A percentile compares a stretch with the other conserved stretches of the same genome.
These are phyloP conservation scores for Drosophila nigrodunni DNA, from an alignment of 1,140 invertebrate genomes.

Conservation along the genomic window DNA sequence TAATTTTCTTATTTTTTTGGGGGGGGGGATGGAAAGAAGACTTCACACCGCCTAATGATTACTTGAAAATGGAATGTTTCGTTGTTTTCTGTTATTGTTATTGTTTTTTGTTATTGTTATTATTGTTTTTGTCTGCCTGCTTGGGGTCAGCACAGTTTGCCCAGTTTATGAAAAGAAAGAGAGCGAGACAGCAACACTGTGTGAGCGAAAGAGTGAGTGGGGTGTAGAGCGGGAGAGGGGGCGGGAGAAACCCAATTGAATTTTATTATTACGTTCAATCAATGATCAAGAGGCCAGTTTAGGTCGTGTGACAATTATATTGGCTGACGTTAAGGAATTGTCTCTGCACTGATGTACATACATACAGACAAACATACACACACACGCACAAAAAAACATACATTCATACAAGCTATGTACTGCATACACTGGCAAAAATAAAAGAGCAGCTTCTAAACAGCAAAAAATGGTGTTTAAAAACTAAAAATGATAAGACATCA, in stretches of 20 bases:
- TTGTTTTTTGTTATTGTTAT: slow-evolving; percentile 46
- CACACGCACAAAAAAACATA: slow-evolving; percentile 13
- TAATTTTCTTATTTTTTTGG: slow-evolving; percentile 25
- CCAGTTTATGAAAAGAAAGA: slow-evolving; percentile 14
- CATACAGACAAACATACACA: slow-evolving; percentile 14
- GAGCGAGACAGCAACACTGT: not conserved
- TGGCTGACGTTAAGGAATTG: slow-evolving; percentile 79
- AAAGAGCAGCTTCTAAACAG: too few species aligned
- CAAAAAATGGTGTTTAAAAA: too few species aligned
- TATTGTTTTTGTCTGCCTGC: slow-evolving; percentile 43
- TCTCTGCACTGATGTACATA: slow-evolving; percentile 28
- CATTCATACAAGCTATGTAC: not conserved
- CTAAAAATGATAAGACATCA: too few species aligned
- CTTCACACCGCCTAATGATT: slow-evolving; percentile 51
- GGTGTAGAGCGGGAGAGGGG: slow-evolving; percentile 7
- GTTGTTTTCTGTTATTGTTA: slow-evolving; percentile 59
- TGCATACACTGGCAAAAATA: too few species aligned
- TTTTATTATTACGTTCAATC: slow-evolving; percentile 84
- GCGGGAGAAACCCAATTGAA: slow-evolving; percentile 70
- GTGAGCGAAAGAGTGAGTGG: slow-evolving; percentile 8
- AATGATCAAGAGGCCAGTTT: slow-evolving; percentile 81
- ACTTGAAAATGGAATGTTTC: slow-evolving; percentile 68
- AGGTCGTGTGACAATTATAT: slow-evolving; percentile 84
- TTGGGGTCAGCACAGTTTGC: slow-evolving; percentile 64
- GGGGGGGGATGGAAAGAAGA: not conserved